Percentiles rank a stretch among this genome's conserved stretches.
Conservation (phyloP, 1,140 invertebrate genomes). For the Aphis craccivora region DNA sequence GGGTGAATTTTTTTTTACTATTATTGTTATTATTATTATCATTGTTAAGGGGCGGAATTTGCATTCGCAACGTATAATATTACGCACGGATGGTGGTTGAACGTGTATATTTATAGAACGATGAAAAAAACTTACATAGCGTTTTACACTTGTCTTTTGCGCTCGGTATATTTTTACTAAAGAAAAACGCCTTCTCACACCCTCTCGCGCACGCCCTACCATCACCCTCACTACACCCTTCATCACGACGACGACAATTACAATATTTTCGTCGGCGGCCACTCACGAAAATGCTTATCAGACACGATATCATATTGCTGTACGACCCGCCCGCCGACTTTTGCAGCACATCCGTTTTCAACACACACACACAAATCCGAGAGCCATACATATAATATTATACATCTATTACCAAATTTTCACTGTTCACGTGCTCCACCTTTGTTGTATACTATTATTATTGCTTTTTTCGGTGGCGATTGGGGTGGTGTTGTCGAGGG, state of each 20-base stretch:
- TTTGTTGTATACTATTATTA: not conserved
- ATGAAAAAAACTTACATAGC: not conserved
- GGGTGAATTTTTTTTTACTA: not conserved
- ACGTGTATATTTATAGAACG: not conserved
- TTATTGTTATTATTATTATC: not conserved
- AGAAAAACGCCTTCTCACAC: conserved; percentile 2
- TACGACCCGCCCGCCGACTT: not conserved
- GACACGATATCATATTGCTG: conserved; percentile 39
- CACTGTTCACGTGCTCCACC: not conserved
- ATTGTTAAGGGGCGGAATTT: conserved; percentile 25
- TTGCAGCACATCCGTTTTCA: conserved; percentile 25
- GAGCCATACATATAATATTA: not conserved
- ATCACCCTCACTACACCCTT: not conserved
- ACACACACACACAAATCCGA: not conserved
- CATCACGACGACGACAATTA: conserved; percentile 8
- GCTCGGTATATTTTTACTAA: not conserved
- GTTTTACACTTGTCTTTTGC: conserved; percentile 46
- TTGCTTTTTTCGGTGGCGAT: not conserved
- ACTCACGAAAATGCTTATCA: conserved; percentile 22
- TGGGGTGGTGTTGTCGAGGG: not conserved
- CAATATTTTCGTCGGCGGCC: conserved; percentile 10
- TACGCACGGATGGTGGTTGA: not conserved
- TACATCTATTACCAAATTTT: not conserved
- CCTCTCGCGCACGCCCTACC: not conserved
- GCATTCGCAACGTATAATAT: not conserved